Evolutionary conservation across 2,888 invertebrate species (phyloP), one percentile per base, ranked within the genome.

Genomic region (Trissolcus japonicus): DNA sequence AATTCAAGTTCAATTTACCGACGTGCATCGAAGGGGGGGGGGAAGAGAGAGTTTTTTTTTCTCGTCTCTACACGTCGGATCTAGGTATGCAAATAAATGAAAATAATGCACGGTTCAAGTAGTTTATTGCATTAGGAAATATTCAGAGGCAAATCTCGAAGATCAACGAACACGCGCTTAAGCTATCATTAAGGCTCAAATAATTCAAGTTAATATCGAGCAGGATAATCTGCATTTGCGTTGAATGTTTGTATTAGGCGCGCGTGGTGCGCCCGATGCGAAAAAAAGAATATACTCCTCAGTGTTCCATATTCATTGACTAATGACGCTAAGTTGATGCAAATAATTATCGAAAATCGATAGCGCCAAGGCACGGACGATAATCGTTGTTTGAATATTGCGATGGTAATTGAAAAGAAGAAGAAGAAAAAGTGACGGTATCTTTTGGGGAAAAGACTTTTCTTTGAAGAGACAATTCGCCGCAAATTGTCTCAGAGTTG

Each of bases 141-240:
- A 89, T 89, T 88, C 87, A 86, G 85, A 83, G 84, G 83, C 85
- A 88, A 88, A 88, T 89, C 89, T 88, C 87, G 86, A 85, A 88
- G 87, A 89, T 88, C 88, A 88, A 87, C 86, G 86, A 85, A 83
- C 84, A 82, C 84, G 83, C 83, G 83, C 85, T 87, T 88, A 88
- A 89, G 88, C 89, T 87, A 86, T 89, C 88, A 88, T 89, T 89
- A 88, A 89, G 89, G 89, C 87, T 89, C 88, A 88, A 89, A 89
- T 88, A 89, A 89, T 89, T 88, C 88, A 88, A 86, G 89, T 88
- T 88, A 89, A 88, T 88, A 85, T 88, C 80, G 82, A 80, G 83
- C 82, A 82, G 84, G 85, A 84, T 88, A 88, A 89, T 89, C 89
- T 88, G 84, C 82, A 89, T 89, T 89, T 88, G 88, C 89, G 89